Conservation (phyloP, 2,797 vertebrate genomes). For the Micropoecilia bifurca region DNA sequence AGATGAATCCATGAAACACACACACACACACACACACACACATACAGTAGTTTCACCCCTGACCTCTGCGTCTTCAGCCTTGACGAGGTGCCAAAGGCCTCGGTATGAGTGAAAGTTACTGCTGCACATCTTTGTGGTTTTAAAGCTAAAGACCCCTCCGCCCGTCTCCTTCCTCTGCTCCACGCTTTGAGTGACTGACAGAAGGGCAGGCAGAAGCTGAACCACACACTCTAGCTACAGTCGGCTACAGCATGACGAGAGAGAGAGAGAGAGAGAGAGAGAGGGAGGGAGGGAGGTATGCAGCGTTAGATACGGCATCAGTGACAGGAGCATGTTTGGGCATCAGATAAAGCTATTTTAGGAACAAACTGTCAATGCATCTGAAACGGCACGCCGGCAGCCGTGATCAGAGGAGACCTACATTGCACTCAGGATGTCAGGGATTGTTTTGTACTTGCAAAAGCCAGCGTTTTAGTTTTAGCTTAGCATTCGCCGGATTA, state of each 20-base stretch:
- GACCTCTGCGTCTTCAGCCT: conserved; percentile 13
- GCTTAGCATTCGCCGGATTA: conserved; percentile 14
- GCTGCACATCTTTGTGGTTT: conserved; percentile 39
- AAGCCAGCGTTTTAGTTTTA: background rate
- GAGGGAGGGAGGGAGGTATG: conserved; percentile 42
- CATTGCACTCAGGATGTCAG: conserved; percentile 41
- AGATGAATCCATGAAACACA: background rate
- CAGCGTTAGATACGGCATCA: conserved; percentile 55
- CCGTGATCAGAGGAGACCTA: conserved; percentile 66
- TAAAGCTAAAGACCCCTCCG: conserved; percentile 36
- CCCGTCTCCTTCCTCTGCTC: conserved; percentile 22
- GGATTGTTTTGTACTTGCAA: conserved; percentile 45
- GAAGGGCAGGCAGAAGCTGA: conserved; percentile 53
- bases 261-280: background rate
- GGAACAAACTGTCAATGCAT: conserved; percentile 68
- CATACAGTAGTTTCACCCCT: conserved; percentile 3
- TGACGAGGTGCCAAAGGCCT: background rate
- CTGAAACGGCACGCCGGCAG: conserved; percentile 61
- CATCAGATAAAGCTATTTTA: conserved; percentile 73
- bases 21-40: too few relatives aligned
- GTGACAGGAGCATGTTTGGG: conserved; percentile 69
- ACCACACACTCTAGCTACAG: conserved; percentile 60
- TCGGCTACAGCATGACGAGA: conserved; percentile 50
- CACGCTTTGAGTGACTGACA: conserved; percentile 61
- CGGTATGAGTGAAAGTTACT: conserved; percentile 33